phyloP scores from a whole-genome alignment of 2,113 vertebrate species.

The Cynoglossus semilaevis region DNA sequence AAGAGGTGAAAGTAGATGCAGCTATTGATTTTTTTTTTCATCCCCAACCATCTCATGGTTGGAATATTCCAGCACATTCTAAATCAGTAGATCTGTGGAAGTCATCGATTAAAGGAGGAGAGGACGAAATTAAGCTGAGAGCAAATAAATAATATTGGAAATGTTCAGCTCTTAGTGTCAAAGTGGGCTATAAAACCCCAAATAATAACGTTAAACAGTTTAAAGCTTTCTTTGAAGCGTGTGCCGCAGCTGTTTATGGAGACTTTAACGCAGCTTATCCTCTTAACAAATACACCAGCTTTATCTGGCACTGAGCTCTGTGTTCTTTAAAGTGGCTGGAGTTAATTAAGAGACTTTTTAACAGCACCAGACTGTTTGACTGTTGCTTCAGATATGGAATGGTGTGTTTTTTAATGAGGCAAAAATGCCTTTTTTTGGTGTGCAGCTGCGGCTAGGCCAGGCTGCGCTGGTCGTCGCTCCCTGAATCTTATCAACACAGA shows the following conservation, averaged over 20 bases:
- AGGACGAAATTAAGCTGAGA: neutral
- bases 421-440: conserved; percentile 21
- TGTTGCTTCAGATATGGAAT: conserved; percentile 33
- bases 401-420: conserved; percentile 41
- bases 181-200: neutral
- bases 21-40: neutral
- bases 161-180: neutral
- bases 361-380: neutral
- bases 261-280: neutral
- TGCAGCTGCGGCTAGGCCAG: conserved; percentile 10
- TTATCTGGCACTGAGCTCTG: conserved; percentile 6
- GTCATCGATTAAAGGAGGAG: conserved; percentile 10
- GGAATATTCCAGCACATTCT: conserved; percentile 10
- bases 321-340: conserved; percentile 23
- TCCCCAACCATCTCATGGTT: neutral
- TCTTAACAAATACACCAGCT: neutral
- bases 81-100: neutral
- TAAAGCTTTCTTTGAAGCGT: neutral
- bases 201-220: neutral
- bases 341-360: conserved; percentile 44
- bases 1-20: neutral
- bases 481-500: conserved; percentile 46
- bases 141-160: neutral
- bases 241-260: conserved; percentile 13
- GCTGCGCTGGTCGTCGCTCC: conserved; percentile 19